Evolutionary conservation across 2,113 vertebrate genomes (phyloP), one percentile per base, ranked within the genome.

Genomic region (Leptobrachium ailaonicum): DNA sequence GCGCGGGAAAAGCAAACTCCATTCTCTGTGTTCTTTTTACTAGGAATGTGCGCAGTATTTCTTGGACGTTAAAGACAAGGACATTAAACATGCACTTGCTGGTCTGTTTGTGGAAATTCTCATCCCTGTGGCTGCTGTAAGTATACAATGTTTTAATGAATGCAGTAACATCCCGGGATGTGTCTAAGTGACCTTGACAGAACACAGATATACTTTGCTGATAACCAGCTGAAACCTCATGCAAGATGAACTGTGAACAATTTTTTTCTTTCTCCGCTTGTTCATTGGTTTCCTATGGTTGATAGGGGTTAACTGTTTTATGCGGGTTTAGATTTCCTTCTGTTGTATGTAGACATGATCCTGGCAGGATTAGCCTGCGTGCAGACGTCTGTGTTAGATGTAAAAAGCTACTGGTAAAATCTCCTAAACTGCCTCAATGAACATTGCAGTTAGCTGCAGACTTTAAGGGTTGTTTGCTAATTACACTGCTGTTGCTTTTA

Each of bases 61-160:
- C 90, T 92, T 98, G 88, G 97, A 99, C 90, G 97, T 99, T 76
- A 99, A 99, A 91, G 97, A 99, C 89, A 99, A 98, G 89, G 97
- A 99, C 87, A 95, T 98, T 87, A 99, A 99, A 82, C 97, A 99
- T 81, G 96, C 97, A 41, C 93, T 99, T 83, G 97, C 97, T 66
- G 97, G 97, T 85, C 95, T 99, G 82, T 99, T 99, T 90, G 97
- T 99, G 79, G 97, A 99, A 92, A 99, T 99, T 87, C 97, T 99
- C 82, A 98, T 99, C 83, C 97, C 97, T 83, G 97, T 99, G 60
- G 97, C 97, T 90, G 97, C 97, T 92, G 97, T 99, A 88, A 98
- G 96, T 96, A 90, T 60, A 60, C 56, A 14, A 50, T 5, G 47
- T 50, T 50, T 50, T 5, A 50, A 50, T 50, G 4, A 50, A 50